These are phyloP conservation scores for Lutjanus argentimaculatus DNA, from an alignment of 2,797 vertebrate species.

Conservation along the genomic window DNA sequence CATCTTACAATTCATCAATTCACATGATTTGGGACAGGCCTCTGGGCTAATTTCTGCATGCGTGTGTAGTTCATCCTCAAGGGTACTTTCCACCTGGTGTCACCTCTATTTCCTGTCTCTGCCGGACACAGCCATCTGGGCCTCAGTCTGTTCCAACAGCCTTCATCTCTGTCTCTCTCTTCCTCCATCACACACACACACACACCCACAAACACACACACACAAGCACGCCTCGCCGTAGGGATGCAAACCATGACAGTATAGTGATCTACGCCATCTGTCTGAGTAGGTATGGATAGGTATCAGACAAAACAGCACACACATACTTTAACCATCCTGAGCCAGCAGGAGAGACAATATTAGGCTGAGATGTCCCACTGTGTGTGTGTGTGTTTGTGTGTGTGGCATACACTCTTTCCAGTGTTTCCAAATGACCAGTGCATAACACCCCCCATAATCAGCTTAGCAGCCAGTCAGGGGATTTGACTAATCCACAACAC, in stretches of 20 bases:
- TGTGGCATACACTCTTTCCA: conserved; percentile 57
- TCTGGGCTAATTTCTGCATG: conserved; percentile 16
- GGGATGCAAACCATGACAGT: conserved; percentile 61
- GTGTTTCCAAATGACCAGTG: conserved; percentile 82
- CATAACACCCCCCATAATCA: conserved; percentile 80
- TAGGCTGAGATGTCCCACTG: conserved; percentile 49
- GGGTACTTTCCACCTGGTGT: conserved; percentile 77
- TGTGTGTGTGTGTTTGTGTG: conserved; percentile 28
- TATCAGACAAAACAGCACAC: conserved; percentile 60
- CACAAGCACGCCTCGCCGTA: conserved; percentile 18
- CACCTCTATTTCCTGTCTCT: conserved; percentile 81
- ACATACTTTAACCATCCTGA: conserved; percentile 48
- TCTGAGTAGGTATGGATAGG: conserved; percentile 56
- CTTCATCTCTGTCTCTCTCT: conserved; percentile 46
- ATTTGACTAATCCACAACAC: conserved; percentile 83
- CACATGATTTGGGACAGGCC: conserved; percentile 26
- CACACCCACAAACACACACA: conserved; percentile 23
- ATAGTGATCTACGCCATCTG: conserved; percentile 74
- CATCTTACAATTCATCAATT: conserved; percentile 7
- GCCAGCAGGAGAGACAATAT: conserved; percentile 59
- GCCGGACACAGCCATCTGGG: conserved; percentile 84
- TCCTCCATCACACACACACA: conserved; percentile 25
- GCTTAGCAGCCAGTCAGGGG: conserved; percentile 80
- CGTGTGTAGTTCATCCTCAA: conserved; percentile 49
- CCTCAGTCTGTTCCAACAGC: conserved; percentile 82